Percentiles rank a stretch among this genome's conserved stretches.
These are phyloP conservation scores for Prosopocoilus inquinatus DNA, from an alignment of 2,888 invertebrate genomes.

Conservation along the genomic window DNA sequence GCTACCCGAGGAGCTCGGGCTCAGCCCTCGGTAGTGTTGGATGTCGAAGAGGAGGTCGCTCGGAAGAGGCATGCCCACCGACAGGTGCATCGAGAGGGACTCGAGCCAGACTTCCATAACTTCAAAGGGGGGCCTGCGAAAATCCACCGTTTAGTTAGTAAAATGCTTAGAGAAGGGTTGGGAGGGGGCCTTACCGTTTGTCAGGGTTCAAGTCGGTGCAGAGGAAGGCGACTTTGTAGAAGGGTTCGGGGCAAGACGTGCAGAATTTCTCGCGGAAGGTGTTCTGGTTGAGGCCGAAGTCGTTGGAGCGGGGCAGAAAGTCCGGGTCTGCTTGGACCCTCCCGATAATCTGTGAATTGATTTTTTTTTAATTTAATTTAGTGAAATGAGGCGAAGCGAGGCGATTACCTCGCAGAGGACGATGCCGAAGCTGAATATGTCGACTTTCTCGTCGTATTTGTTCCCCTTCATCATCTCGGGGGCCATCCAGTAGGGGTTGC, in stretches of 20 bases:
- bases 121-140: constrained; percentile 83
- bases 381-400: too few relatives aligned
- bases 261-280: constrained; percentile 87
- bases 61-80: constrained; percentile 63
- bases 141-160: constrained; percentile 12
- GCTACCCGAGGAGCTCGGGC: constrained; percentile 60
- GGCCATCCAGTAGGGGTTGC: constrained; percentile 98
- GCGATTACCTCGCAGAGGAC: constrained; percentile 82
- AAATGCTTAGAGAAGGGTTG: background rate
- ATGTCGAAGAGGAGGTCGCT: constrained; percentile 73
- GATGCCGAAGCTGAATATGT: constrained; percentile 94
- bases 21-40: constrained; percentile 63
- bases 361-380: background rate
- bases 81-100: constrained; percentile 70
- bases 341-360: constrained; percentile 73
- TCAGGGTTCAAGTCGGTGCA: constrained; percentile 92
- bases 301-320: constrained; percentile 83
- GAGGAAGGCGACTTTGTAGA: constrained; percentile 84
- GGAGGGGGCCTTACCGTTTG: constrained; percentile 59
- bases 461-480: constrained; percentile 98
- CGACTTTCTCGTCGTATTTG: constrained; percentile 94
- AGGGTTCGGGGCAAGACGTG: constrained; percentile 76
- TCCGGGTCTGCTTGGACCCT: constrained; percentile 95
- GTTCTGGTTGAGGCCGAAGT: constrained; percentile 88
- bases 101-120: constrained; percentile 87